Base-by-base conservation (phyloP, 2,797 vertebrate species). In the Neosilurus mollespiculum region DNA sequence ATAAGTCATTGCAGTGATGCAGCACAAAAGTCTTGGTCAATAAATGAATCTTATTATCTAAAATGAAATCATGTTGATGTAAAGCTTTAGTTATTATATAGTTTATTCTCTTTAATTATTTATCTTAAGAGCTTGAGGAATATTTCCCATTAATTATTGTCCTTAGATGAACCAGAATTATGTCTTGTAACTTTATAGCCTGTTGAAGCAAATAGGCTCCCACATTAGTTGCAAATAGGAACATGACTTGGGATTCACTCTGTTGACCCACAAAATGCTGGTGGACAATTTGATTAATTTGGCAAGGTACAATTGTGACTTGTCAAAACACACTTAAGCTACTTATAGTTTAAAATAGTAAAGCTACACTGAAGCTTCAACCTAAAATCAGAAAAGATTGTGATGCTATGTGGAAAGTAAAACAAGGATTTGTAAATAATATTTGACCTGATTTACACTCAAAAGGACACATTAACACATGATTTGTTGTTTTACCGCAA, bases 1-100 rank as follows among this genome's bases (percentile, higher is more conserved):
- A 59, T 65, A 64, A 53, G 65, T 37, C 30, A 56, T 43, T 34
- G 9, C 2, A 16, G 26, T 43, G 3, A 34, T 75, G 4, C 72
- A 24, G 56, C 7, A 16, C 14, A 75, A 69, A 56, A 72, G 18
- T 0, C 34, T 22, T 4, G 54, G 34, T 65, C 53, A 51, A 72
- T 81, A 80, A 84, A 80, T 16, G 26, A 24, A 18, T 70, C 22
- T 30, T 64, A 61, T 70, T 69, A 51, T 54, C 24, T 61, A 16
- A 22, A 16, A 20, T 30, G 56, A 77, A 54, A 2, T 77, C 10
- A 54, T 6, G n/a, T 30, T 8, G 1, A 26, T 56, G 71, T 30
- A 30, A 56, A 56, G 51, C 69, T 59, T 3, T 71, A 49, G 9
- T 67, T 62, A 34, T 30, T 59, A 18, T 66, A 22, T 43, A 69